Conservation (phyloP, 2,797 vertebrate species). For the Loris lydekkerianus region DNA sequence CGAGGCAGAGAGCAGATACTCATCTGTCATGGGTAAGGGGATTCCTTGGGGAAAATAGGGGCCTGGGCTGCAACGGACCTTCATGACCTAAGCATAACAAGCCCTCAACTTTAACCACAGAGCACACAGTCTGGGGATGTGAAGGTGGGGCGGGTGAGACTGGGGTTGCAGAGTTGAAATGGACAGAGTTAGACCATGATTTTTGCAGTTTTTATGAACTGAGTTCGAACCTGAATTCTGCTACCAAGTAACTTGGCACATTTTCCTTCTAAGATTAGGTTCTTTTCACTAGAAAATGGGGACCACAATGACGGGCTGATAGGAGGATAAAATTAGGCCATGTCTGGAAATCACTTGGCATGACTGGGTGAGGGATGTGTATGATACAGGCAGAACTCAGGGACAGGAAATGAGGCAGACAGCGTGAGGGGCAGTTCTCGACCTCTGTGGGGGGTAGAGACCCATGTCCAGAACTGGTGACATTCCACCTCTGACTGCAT, state of each 20-base stretch:
- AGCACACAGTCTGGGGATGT: not conserved
- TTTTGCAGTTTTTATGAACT: not conserved
- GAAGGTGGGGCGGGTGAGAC: not conserved
- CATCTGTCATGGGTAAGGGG: not conserved
- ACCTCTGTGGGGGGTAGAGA: not conserved
- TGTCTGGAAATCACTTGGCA: rapidly evolving
- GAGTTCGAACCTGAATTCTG: not conserved
- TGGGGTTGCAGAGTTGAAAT: not conserved
- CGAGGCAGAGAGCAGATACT: constrained; percentile 40
- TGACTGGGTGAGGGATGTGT: too few relatives aligned
- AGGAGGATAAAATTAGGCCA: not conserved
- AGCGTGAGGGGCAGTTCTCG: not conserved
- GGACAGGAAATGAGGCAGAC: not conserved
- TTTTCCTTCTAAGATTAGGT: not conserved
- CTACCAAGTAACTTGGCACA: not conserved
- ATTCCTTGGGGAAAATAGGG: not conserved
- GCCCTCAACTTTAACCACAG: not conserved
- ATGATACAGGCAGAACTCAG: not conserved
- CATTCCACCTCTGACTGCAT: too few relatives aligned
- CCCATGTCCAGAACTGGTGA: not conserved
- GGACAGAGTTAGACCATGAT: not conserved
- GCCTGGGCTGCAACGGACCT: not conserved
- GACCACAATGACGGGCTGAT: not conserved
- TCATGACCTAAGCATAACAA: not conserved
- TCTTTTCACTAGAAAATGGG: not conserved